Base-by-base conservation (phyloP, 2,888 invertebrate genomes). In the Thereva nobilitata region DNA sequence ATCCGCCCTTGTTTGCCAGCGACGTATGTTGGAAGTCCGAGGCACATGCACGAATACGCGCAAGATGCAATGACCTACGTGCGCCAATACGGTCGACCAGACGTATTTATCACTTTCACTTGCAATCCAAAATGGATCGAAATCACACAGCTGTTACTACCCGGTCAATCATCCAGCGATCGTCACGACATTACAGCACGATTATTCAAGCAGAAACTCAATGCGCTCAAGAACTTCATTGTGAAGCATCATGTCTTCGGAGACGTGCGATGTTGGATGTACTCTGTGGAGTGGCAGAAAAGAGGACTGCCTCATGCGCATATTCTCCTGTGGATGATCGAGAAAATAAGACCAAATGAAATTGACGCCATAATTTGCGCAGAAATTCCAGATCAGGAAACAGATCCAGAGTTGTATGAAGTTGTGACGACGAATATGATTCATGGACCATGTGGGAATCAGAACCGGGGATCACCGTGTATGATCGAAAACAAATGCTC, bases 401-500 rank as follows among this genome's bases (percentile, higher is more conserved):
- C 7, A 49, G 71, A 72, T 61, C 72, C 53, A 71, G 42, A 10
- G 64, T 49, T 77, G 5, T 72, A 68, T 70, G 71, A 74, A n/a
- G 66, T 74, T 44, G 71, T 75, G 3, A 74, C 8, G 5, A 72
- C 53, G 57, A 72, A 77, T 59, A 82, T 80, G 77, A 74, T 77
- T 61, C 78, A 78, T 74, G 76, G 77, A 10, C 75, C 75, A 34
- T 75, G 77, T 68, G 76, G 75, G 23, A 37, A 38, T 44, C 44
- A 70, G 6, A 76, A 77, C 65, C 45, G 7, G 6, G 53, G 52
- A 38, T 69, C 68, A 42, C 74, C 74, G 5, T 79, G 78, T 70
- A 78, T 75, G 77, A 71, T 71, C 56, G 72, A 77, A 34, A 73
- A 73, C 0, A 69, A 71, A 53, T 82, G 82, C 71, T 70, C 73